Evolutionary conservation across 2,113 vertebrate genomes (phyloP).

Genomic region (Kryptolebias marmoratus): DNA sequence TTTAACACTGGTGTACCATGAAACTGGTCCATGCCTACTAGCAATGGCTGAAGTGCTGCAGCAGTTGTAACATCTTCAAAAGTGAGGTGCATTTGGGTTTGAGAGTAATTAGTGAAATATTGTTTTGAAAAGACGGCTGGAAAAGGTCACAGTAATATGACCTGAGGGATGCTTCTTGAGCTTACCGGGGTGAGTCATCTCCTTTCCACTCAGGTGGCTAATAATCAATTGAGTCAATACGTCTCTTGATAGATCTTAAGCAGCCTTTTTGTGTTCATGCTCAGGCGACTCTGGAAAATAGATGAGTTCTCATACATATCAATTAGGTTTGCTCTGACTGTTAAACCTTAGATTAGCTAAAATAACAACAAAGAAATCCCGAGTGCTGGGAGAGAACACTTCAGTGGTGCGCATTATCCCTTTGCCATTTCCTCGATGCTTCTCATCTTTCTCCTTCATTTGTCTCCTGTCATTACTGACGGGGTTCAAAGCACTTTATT

Average conservation of each 20-base stretch:
- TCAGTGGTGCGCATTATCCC: constrained; percentile 43
- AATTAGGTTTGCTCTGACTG: constrained; percentile 43
- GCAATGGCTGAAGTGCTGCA: constrained; percentile 20
- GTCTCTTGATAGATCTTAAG: constrained; percentile 14
- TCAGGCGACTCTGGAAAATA: constrained; percentile 22
- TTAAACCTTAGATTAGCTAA: constrained; percentile 45
- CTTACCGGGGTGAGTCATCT: constrained; percentile 58
- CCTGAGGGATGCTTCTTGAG: constrained; percentile 57
- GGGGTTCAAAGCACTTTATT: constrained; percentile 60
- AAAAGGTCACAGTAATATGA: constrained; percentile 65
- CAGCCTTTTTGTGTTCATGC: constrained; percentile 21
- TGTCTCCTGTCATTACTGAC: constrained; percentile 60
- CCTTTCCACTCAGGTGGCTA: constrained; percentile 43
- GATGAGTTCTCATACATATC: constrained; percentile 24
- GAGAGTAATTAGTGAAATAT: constrained; percentile 35
- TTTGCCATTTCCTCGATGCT: constrained; percentile 34
- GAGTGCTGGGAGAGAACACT: constrained; percentile 23
- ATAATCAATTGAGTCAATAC: constrained; percentile 73
- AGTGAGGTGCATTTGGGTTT: constrained; percentile 23
- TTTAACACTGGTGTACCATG: no score
- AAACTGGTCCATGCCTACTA: constrained; percentile 4
- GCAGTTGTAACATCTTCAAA: not conserved
- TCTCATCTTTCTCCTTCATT: constrained; percentile 55
- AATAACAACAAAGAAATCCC: constrained; percentile 31
- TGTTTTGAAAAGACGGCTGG: constrained; percentile 66